Evolutionary conservation across 2,113 vertebrate genomes (phyloP).

Genomic region (Corythaixoides concolor): DNA sequence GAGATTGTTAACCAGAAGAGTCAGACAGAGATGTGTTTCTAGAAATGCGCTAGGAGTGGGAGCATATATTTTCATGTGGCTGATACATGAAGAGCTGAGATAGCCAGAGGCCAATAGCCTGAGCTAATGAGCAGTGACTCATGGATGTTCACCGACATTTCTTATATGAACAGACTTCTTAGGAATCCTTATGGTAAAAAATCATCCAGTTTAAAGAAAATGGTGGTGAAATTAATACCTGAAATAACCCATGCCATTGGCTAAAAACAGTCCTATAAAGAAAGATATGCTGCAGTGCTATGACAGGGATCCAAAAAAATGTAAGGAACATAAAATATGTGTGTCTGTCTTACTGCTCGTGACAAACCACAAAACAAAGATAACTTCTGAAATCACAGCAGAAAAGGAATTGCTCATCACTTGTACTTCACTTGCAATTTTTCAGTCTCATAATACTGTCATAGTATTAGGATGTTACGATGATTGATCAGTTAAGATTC

Average conservation of each 20-base stretch:
- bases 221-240: not conserved
- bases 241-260: not conserved
- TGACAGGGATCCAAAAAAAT: not conserved
- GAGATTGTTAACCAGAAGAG: not conserved
- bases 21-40: not conserved
- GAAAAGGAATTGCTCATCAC: not conserved
- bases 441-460: not conserved
- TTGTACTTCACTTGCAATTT: not conserved
- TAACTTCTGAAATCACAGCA: not conserved
- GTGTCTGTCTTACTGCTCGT: not conserved
- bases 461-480: not conserved
- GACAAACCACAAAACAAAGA: not conserved
- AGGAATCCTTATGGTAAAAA: slow-evolving; percentile 11
- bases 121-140: slow-evolving; percentile 21
- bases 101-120: slow-evolving; percentile 13
- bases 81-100: slow-evolving; percentile 7
- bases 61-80: not conserved
- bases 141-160: slow-evolving; percentile 59
- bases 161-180: slow-evolving; percentile 16
- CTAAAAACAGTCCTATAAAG: not conserved
- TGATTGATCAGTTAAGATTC: not conserved
- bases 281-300: not conserved
- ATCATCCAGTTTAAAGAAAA: slow-evolving; percentile 2
- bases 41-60: not conserved
- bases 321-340: not conserved